Conservation (phyloP, 2,888 invertebrate genomes). For the Erynnis tages region DNA sequence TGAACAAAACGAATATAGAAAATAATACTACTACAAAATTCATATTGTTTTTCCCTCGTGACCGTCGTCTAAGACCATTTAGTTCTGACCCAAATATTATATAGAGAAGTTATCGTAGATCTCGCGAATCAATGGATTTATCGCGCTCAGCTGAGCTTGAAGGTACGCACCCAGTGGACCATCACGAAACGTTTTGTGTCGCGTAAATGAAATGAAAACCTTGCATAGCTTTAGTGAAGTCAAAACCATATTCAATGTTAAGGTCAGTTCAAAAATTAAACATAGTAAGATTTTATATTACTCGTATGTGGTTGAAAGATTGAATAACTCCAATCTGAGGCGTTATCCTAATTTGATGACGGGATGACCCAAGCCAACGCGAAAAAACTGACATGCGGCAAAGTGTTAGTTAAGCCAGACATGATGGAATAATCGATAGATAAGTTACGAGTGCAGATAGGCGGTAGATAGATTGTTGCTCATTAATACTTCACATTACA, state of each 20-base stretch:
- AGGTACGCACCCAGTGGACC: conserved; percentile 42
- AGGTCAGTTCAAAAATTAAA: too few species aligned
- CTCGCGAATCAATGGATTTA: conserved; percentile 38
- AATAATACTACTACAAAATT: conserved; percentile 4
- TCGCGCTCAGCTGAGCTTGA: conserved; percentile 44
- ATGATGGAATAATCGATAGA: conserved; percentile 6
- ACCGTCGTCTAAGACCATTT: conserved; percentile 24
- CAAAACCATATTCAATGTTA: too few species aligned
- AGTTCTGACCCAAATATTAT: conserved; percentile 30
- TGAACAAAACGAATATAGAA: background rate
- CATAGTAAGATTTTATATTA: too few species aligned
- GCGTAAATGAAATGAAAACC: conserved; percentile 17
- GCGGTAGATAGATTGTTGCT: background rate
- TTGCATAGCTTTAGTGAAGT: background rate
- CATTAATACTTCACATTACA: background rate
- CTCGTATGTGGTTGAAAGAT: too few species aligned
- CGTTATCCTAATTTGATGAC: background rate
- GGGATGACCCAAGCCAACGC: too few species aligned
- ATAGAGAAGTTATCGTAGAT: conserved; percentile 36
- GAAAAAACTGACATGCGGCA: background rate
- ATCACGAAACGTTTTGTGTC: conserved; percentile 23
- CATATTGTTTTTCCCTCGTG: conserved; percentile 26
- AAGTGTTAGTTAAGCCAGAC: conserved; percentile 1
- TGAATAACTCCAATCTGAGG: too few species aligned
- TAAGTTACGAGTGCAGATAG: conserved; percentile 1